Percentiles rank a stretch among this genome's conserved stretches.
These are phyloP conservation scores for Amphiprion clarkii DNA, from an alignment of 2,797 vertebrate species.

Conservation along the genomic window DNA sequence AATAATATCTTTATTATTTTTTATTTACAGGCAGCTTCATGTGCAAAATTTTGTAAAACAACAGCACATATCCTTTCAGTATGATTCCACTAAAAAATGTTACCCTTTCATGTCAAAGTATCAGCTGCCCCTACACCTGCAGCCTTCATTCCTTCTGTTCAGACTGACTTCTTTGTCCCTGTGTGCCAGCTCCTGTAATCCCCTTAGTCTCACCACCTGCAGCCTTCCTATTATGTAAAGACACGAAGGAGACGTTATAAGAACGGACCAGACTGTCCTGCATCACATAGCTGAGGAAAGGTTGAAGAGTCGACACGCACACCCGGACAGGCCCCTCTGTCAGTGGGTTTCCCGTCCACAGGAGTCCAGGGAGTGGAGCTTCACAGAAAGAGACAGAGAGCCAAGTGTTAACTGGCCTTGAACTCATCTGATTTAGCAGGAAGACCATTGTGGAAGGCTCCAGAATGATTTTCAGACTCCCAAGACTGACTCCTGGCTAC, in stretches of 20 bases:
- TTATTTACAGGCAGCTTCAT: background rate
- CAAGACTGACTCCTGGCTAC: slow-evolving; percentile 78
- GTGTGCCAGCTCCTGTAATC: slow-evolving; percentile 76
- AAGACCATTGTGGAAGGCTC: slow-evolving; percentile 21
- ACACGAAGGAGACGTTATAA: slow-evolving; percentile 65
- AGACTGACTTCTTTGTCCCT: slow-evolving; percentile 35
- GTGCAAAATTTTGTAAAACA: background rate
- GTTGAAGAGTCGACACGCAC: slow-evolving; percentile 24
- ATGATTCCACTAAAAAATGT: background rate
- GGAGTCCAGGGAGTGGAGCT: slow-evolving; percentile 64
- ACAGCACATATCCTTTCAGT: background rate
- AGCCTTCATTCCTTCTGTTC: slow-evolving; percentile 30
- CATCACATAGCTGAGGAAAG: slow-evolving; percentile 48
- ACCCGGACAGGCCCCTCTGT: slow-evolving; percentile 29
- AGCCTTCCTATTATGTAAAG: slow-evolving; percentile 70
- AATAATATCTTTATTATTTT: background rate
- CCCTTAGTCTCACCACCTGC: slow-evolving; percentile 69
- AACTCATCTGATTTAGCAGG: slow-evolving; percentile 19
- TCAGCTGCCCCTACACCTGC: background rate
- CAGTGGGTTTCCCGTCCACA: slow-evolving; percentile 51
- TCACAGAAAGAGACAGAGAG: slow-evolving; percentile 7
- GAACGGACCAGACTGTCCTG: slow-evolving; percentile 26
- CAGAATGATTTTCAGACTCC: slow-evolving; percentile 78
- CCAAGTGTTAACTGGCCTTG: slow-evolving; percentile 1
- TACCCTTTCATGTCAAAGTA: background rate